Conservation (phyloP, 2,113 vertebrate genomes). For the Plectropomus leopardus region DNA sequence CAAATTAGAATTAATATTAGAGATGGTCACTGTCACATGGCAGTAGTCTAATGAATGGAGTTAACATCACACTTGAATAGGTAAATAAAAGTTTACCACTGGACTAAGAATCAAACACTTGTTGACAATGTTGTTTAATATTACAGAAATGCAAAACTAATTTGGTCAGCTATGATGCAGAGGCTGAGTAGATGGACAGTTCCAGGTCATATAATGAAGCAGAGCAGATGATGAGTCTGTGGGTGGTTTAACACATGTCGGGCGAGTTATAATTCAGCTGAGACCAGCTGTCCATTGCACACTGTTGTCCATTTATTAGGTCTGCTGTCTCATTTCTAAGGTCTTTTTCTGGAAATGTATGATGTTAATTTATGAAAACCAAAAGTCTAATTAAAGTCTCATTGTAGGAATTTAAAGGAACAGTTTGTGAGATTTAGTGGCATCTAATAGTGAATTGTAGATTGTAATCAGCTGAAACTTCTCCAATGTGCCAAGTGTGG, state of each 20-base stretch:
- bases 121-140: not conserved
- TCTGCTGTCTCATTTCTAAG: slow-evolving; percentile 7
- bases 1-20: slow-evolving; percentile 31
- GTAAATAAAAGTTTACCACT: not conserved
- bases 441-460: no score
- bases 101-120: not conserved
- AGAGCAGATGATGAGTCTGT: slow-evolving; percentile 72
- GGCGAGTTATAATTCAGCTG: slow-evolving; percentile 55
- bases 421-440: no score
- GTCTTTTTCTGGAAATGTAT: not conserved
- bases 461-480: no score
- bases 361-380: slow-evolving; percentile 1
- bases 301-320: slow-evolving; percentile 27
- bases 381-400: not conserved
- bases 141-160: slow-evolving; percentile 7
- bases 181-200: slow-evolving; percentile 31
- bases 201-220: slow-evolving; percentile 19
- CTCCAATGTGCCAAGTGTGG: no score
- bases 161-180: not conserved
- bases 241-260: slow-evolving; percentile 75
- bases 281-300: slow-evolving; percentile 63
- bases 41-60: not conserved
- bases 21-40: slow-evolving; percentile 9
- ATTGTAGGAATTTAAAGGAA: not conserved
- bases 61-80: not conserved